Evolutionary conservation across 2,888 invertebrate genomes (phyloP).

Genomic region (Odontocerum albicorne): DNA sequence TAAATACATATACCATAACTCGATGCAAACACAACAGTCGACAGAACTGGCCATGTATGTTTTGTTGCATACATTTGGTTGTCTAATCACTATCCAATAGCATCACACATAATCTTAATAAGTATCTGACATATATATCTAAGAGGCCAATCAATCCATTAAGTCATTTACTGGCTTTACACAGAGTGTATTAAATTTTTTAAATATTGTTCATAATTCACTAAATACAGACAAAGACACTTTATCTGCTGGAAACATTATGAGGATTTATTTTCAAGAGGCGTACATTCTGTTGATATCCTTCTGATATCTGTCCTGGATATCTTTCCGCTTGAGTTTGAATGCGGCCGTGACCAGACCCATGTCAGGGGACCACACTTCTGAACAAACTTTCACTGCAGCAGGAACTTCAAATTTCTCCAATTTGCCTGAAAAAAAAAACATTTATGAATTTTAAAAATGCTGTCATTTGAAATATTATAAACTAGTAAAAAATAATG

Average conservation of each 20-base stretch:
- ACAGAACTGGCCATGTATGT: no score
- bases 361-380: slow-evolving; percentile 97
- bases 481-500: background rate
- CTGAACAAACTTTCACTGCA: slow-evolving; percentile 83
- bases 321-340: slow-evolving; percentile 95
- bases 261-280: slow-evolving; percentile 65
- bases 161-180: no score
- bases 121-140: no score
- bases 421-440: slow-evolving; percentile 69
- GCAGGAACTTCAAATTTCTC: slow-evolving; percentile 92
- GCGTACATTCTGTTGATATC: slow-evolving; percentile 95
- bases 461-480: background rate
- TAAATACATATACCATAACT: no score
- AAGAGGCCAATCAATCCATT: no score
- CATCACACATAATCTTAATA: no score
- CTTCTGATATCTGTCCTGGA: slow-evolving; percentile 89
- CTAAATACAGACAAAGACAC: background rate
- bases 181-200: no score
- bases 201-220: background rate
- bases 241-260: background rate
- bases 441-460: slow-evolving; percentile 8
- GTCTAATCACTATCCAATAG: no score
- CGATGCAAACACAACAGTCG: no score
- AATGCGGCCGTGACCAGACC: slow-evolving; percentile 97
- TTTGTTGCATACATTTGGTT: no score